Base-by-base conservation (phyloP, 2,113 vertebrate genomes). In the Tragelaphus scriptus region DNA sequence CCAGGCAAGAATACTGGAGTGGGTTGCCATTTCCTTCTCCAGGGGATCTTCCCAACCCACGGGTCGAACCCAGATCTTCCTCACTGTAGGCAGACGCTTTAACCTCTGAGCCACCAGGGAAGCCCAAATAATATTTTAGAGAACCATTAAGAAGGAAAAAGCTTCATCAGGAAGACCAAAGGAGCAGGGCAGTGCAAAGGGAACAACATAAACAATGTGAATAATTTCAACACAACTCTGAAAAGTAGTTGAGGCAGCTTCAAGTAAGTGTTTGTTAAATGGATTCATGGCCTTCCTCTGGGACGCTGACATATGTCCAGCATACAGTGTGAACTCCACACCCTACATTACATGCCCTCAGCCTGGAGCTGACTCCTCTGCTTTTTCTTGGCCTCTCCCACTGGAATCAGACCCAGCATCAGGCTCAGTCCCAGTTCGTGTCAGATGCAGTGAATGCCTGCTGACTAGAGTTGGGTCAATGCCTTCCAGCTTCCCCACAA, bases 341-440 rank as follows among this genome's bases (percentile, higher is more conserved):
- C 4, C 11, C 40, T 40, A 16, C 3, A 3, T 19, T 58, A 75
- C 25, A 13, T 51, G 13, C 65, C 49, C 47, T 10, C 44, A 32
- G 28, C 30, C 55, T 53, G 0, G 1, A 21, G 13, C 14, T 85
- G 17, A 28, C 13, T 17, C 5, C 7, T 36, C 25, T 36, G 26
- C 23, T 47, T 47, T 16, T 59, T 47, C 79, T 84, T 59, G 30
- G 26, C 30, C 59, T 68, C 16, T 80, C 28, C 19, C 32, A 10
- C 47, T 40, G n/a, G 14, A 36, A 9, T 28, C 58, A 53, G 47
- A 17, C 13, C 71, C 44, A 9, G 13, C 7, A 55, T 17, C 6
- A 30, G 32, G 21, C 10, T 56, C 16, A 71, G 40, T n/a, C 19
- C 15, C 68, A 36, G 19, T 0, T 28, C 58, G 23, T 23, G 8